These are phyloP conservation scores for Merops nubicus DNA, from an alignment of 2,113 vertebrate genomes.

Conservation along the genomic window DNA sequence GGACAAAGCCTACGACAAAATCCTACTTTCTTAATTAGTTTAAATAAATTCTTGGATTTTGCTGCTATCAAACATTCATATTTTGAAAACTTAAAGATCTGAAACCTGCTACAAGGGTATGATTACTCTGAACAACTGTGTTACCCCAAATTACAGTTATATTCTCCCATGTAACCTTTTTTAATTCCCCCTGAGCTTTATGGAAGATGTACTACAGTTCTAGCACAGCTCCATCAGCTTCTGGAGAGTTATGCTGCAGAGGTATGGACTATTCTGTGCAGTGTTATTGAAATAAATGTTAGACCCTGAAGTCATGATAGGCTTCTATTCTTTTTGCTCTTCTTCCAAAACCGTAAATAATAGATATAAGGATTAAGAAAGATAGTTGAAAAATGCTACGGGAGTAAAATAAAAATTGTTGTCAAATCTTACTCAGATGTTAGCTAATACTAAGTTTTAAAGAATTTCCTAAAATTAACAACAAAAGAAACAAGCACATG, in stretches of 20 bases:
- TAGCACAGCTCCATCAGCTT: background rate
- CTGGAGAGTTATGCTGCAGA: background rate
- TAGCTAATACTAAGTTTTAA: background rate
- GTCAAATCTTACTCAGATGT: background rate
- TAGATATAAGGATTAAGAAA: background rate
- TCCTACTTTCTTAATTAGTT: background rate
- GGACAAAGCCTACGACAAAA: background rate
- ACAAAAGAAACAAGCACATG: background rate
- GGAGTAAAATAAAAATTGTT: background rate
- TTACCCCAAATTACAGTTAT: background rate
- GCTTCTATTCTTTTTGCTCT: background rate
- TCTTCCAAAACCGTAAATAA: background rate
- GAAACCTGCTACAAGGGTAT: background rate
- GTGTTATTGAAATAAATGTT: background rate
- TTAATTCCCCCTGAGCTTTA: background rate
- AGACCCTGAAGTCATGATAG: background rate
- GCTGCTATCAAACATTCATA: background rate
- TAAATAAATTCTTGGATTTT: background rate
- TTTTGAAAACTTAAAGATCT: background rate
- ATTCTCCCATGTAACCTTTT: background rate
- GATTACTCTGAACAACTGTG: background rate
- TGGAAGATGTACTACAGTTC: background rate
- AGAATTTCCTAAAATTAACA: slow-evolving; percentile 22
- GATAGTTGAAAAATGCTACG: background rate
- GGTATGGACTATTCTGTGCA: background rate